Percentiles rank a stretch among this genome's conserved stretches.
Evolutionary conservation across 2,113 vertebrate genomes (phyloP).

Genomic region (Macquaria australasica): DNA sequence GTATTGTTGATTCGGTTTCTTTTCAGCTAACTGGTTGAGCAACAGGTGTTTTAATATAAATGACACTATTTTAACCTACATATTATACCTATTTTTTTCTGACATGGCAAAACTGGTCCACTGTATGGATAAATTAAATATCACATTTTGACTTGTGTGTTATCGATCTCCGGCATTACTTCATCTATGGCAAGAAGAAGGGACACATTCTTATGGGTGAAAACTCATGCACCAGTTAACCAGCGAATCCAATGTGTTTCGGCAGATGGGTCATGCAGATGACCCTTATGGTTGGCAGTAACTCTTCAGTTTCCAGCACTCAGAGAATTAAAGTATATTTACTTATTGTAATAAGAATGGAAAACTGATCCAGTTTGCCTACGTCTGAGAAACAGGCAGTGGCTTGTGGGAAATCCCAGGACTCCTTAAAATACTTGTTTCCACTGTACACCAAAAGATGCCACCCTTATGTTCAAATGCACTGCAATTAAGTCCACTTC

Average conservation of each 20-base stretch:
- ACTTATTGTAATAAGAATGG: no score
- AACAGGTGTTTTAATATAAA: neutral
- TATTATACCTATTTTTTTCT: neutral
- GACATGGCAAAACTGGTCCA: neutral
- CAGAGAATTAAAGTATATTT: neutral
- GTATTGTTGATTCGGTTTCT: neutral
- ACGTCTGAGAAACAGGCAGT: neutral
- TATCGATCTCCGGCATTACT: neutral
- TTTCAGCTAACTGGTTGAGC: neutral
- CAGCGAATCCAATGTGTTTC: no score
- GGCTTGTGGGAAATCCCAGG: constrained; percentile 6
- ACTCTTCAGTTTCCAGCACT: neutral
- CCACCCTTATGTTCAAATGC: neutral
- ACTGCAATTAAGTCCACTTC: neutral
- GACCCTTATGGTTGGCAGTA: neutral
- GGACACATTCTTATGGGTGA: neutral
- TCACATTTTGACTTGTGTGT: neutral
- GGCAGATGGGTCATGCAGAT: neutral
- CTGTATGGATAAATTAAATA: neutral
- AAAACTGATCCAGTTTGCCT: neutral
- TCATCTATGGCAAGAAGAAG: neutral
- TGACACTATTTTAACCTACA: neutral
- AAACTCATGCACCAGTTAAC: neutral
- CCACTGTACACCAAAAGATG: neutral
- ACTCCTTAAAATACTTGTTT: constrained; percentile 4